A percentile compares a stretch with the other conserved stretches of the same genome.
These are phyloP conservation scores for Lissonota sp. DNA, from an alignment of 2,888 invertebrate genomes.

Conservation along the genomic window DNA sequence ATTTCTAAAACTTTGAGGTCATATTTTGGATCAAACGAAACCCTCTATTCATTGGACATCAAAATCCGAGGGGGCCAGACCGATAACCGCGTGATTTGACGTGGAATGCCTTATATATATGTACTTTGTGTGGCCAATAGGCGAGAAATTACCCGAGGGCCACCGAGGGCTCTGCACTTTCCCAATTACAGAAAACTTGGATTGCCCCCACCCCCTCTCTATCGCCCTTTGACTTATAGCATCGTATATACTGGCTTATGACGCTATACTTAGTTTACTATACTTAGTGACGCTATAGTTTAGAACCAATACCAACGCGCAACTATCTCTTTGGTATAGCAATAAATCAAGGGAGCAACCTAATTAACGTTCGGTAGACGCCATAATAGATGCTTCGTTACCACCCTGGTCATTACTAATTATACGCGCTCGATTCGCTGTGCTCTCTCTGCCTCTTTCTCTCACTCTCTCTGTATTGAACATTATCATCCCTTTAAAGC, in stretches of 20 bases:
- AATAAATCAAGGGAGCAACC: constrained; percentile 79
- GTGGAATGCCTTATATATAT: constrained; percentile 34
- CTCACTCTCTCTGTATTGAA: constrained; percentile 3
- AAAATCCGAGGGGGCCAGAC: constrained; percentile 47
- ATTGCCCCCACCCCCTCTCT: no score
- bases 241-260: no score
- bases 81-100: constrained; percentile 63
- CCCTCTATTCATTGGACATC: no score
- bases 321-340: constrained; percentile 64
- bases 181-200: no score
- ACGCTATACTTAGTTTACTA: no score
- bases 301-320: constrained; percentile 22
- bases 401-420: constrained; percentile 76
- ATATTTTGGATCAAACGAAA: constrained; percentile 53
- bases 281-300: constrained; percentile 15
- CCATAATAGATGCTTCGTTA: constrained; percentile 79
- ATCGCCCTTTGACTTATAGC: no score
- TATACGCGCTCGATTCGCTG: constrained; percentile 72
- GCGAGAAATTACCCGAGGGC: constrained; percentile 58
- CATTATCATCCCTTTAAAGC: neutral
- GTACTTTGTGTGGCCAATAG: constrained; percentile 47
- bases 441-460: constrained; percentile 4
- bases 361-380: constrained; percentile 78
- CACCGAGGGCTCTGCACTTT: no score
- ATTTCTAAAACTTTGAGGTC: no score